Evolutionary conservation across 2,113 vertebrate species (phyloP).

Genomic region (Lanius ludovicianus): DNA sequence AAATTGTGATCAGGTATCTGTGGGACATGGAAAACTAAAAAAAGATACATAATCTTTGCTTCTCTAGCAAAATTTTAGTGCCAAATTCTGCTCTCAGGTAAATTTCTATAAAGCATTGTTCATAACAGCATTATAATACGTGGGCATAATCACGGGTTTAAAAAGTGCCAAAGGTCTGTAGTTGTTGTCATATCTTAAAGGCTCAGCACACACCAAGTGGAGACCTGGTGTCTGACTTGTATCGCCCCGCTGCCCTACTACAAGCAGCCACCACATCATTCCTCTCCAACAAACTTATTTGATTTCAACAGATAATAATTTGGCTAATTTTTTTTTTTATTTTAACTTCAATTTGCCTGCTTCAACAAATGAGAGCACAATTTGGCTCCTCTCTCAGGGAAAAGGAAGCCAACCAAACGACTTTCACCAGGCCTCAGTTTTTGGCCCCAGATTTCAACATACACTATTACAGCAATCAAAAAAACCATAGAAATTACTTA

Average conservation of each 20-base stretch:
- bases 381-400: constrained; percentile 4
- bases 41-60: constrained; percentile 24
- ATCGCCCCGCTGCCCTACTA: rapidly evolving
- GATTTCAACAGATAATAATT: not conserved
- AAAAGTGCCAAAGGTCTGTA: not conserved
- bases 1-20: constrained; percentile 46
- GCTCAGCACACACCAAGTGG: not conserved
- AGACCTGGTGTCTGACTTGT: not conserved
- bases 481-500: constrained; percentile 29
- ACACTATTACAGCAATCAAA: constrained; percentile 45
- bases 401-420: constrained; percentile 34
- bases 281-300: not conserved
- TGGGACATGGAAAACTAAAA: constrained; percentile 53
- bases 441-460: constrained; percentile 23
- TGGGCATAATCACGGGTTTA: not conserved
- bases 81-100: constrained; percentile 60
- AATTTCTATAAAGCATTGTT: not conserved
- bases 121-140: not conserved
- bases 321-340: not conserved
- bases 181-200: not conserved
- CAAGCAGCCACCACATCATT: not conserved
- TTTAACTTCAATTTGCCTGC: not conserved
- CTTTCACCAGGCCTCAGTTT: constrained; percentile 18
- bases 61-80: not conserved
- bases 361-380: constrained; percentile 45